Evolutionary conservation across 2,113 vertebrate genomes (phyloP).

Genomic region (Daubentonia madagascariensis): DNA sequence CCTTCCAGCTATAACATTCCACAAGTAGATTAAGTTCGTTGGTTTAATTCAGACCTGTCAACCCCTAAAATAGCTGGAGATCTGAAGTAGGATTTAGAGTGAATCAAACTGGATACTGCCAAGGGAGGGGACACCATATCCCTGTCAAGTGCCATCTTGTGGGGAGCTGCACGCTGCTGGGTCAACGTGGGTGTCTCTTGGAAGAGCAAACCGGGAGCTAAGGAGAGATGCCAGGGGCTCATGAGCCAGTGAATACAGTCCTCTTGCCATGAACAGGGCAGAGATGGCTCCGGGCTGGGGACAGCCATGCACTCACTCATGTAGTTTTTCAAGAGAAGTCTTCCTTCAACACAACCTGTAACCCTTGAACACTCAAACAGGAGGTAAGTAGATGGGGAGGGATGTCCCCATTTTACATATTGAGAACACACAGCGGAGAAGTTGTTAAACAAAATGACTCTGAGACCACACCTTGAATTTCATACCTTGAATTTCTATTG

Average conservation of each 20-base stretch:
- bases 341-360: neutral
- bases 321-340: neutral
- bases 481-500: slow-evolving; percentile 72
- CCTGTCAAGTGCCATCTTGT: neutral
- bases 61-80: neutral
- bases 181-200: neutral
- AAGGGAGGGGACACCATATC: neutral
- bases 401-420: neutral
- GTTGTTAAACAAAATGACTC: slow-evolving; percentile 48
- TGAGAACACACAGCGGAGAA: neutral
- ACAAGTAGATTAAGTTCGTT: slow-evolving; percentile 23
- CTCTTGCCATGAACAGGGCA: neutral
- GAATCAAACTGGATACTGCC: neutral
- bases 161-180: neutral
- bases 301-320: accelerated
- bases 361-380: too few relatives aligned
- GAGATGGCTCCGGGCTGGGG: neutral
- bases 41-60: slow-evolving; percentile 56
- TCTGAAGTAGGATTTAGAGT: slow-evolving; percentile 21
- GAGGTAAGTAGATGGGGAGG: neutral
- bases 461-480: slow-evolving; percentile 65
- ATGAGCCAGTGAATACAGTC: neutral
- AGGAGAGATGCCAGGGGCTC: neutral
- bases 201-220: neutral
- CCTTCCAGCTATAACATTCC: neutral